Conservation (phyloP, 2,888 invertebrate genomes). For the Nebria salina region DNA sequence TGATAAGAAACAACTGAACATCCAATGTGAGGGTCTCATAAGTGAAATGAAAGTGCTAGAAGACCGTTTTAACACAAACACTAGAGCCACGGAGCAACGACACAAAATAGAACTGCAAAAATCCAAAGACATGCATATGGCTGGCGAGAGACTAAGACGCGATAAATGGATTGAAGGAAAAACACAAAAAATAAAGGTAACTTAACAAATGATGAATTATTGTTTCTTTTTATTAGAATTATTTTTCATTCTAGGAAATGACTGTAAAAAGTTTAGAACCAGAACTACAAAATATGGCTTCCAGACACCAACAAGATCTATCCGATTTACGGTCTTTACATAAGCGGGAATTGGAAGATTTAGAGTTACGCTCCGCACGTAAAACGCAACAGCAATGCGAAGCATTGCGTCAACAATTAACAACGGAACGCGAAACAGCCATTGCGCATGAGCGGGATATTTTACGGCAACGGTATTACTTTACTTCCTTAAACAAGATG, state of each 20-base stretch:
- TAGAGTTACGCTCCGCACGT: constrained; percentile 69
- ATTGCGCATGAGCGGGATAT: constrained; percentile 70
- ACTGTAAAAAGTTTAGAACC: constrained; percentile 89
- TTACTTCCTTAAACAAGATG: too few species aligned
- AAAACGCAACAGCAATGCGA: constrained; percentile 72
- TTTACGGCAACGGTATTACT: constrained; percentile 65
- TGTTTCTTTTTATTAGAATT: background rate
- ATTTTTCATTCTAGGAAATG: constrained; percentile 68
- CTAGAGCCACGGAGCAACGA: constrained; percentile 77
- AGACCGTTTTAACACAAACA: constrained; percentile 70
- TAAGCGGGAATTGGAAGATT: constrained; percentile 73
- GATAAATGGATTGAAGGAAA: constrained; percentile 86
- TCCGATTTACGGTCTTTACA: constrained; percentile 74
- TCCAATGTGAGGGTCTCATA: constrained; percentile 76
- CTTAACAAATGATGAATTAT: background rate
- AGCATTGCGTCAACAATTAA: constrained; percentile 68
- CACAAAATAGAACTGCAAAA: constrained; percentile 79
- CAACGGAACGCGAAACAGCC: constrained; percentile 71
- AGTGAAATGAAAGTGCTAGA: constrained; percentile 73
- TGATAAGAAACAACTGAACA: constrained; percentile 81
- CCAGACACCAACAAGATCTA: constrained; percentile 72
- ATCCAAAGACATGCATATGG: constrained; percentile 78
- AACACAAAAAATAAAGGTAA: constrained; percentile 85
- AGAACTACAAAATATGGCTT: constrained; percentile 82
- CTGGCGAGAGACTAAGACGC: constrained; percentile 77